Conservation (phyloP, 2,113 vertebrate species). For the Verasper variegatus region DNA sequence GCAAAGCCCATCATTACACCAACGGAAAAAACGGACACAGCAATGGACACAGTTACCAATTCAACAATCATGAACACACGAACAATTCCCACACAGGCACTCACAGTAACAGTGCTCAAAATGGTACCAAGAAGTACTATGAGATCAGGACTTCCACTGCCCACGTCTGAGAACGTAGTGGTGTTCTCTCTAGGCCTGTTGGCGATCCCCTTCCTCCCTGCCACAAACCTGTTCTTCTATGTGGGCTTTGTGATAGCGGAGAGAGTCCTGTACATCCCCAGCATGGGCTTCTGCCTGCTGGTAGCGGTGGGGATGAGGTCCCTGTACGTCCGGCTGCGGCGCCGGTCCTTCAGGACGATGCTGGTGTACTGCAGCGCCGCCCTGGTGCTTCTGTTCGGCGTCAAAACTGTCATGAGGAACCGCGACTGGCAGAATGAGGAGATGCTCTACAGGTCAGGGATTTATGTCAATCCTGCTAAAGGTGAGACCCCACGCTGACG, state of each 20-base stretch:
- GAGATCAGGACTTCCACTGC: conserved; percentile 85
- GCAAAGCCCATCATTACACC: conserved; percentile 82
- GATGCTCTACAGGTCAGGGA: conserved; percentile 98
- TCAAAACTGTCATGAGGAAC: conserved; percentile 94
- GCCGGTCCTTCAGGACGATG: conserved; percentile 86
- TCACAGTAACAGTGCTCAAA: conserved; percentile 84
- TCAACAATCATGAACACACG: conserved; percentile 83
- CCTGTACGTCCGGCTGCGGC: conserved; percentile 88
- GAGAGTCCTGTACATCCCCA: conserved; percentile 98
- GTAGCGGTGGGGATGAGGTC: conserved; percentile 91
- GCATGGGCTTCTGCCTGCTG: conserved; percentile 99
- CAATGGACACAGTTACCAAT: conserved; percentile 92
- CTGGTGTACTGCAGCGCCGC: conserved; percentile 88
- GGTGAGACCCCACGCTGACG: conserved; percentile 80
- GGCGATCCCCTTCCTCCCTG: conserved; percentile 94
- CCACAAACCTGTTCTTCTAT: conserved; percentile 98
- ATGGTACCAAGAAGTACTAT: conserved; percentile 86
- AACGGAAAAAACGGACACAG: conserved; percentile 90
- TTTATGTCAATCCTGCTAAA: conserved; percentile 99
- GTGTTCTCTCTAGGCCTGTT: conserved; percentile 93
- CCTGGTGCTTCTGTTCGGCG: conserved; percentile 91
- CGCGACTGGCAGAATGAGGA: conserved; percentile 98
- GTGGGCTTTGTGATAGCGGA: conserved; percentile 99
- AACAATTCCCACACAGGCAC: conserved; percentile 79
- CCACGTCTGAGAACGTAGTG: conserved; percentile 92